phyloP scores from a whole-genome alignment of 2,797 vertebrate genomes.

The Tarsius wallacei region DNA sequence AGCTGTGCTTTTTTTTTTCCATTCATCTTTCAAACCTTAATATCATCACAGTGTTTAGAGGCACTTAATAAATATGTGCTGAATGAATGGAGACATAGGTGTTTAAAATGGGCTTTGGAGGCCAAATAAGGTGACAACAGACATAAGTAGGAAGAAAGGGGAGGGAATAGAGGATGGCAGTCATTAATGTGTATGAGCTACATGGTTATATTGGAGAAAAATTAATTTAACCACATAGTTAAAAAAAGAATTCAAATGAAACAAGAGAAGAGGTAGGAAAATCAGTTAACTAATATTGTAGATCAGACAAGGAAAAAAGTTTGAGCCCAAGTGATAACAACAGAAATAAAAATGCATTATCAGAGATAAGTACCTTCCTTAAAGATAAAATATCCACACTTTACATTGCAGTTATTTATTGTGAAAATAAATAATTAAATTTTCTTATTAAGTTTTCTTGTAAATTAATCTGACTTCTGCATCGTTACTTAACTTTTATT shows the following conservation, averaged over 20 bases:
- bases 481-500: background rate
- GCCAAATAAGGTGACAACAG: background rate
- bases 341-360: conserved; percentile 6
- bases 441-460: background rate
- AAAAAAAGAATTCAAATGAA: background rate
- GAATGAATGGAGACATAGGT: background rate
- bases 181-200: background rate
- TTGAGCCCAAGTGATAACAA: background rate
- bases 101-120: background rate
- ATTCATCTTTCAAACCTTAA: background rate
- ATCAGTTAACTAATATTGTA: background rate
- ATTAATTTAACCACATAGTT: background rate
- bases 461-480: background rate
- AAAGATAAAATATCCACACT: background rate
- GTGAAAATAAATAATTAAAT: background rate
- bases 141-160: background rate
- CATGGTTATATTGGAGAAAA: background rate
- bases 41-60: background rate
- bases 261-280: background rate
- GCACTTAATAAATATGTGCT: conserved; percentile 46
- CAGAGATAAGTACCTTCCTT: background rate
- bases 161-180: background rate
- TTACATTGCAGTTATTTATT: background rate
- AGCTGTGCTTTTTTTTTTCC: background rate
- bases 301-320: background rate